Percentiles rank a stretch among this genome's conserved stretches.
These are phyloP conservation scores for Caenorhabditis doughertyi DNA, from an alignment of 2,888 invertebrate genomes.

Conservation along the genomic window DNA sequence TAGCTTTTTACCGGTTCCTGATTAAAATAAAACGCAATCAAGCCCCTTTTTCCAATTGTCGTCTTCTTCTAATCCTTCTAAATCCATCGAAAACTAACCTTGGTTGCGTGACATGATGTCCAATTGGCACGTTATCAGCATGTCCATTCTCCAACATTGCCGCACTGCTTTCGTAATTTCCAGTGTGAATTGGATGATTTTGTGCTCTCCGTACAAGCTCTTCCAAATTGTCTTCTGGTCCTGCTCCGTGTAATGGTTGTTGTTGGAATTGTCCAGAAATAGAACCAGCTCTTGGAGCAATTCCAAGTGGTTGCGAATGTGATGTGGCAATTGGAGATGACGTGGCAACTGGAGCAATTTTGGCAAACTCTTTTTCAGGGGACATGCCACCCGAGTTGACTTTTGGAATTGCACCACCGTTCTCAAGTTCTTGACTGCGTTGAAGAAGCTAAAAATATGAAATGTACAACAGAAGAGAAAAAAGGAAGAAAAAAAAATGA, in stretches of 20 bases:
- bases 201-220: constrained; percentile 66
- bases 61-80: background rate
- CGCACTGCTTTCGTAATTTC: constrained; percentile 61
- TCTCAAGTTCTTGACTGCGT: constrained; percentile 62
- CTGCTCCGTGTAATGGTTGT: constrained; percentile 41
- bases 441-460: constrained; percentile 57
- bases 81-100: constrained; percentile 66
- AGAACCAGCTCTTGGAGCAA: constrained; percentile 52
- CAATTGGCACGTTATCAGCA: constrained; percentile 79
- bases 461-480: background rate
- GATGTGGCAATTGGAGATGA: constrained; percentile 46
- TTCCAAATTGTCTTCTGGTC: constrained; percentile 66
- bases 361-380: constrained; percentile 52
- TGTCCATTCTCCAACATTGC: constrained; percentile 45
- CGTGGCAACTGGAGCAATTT: constrained; percentile 51
- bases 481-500: background rate
- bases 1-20: background rate
- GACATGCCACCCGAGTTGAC: constrained; percentile 56
- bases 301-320: constrained; percentile 36
- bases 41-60: constrained; percentile 19
- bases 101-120: constrained; percentile 78
- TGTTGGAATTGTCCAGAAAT: constrained; percentile 52
- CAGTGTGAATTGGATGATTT: constrained; percentile 67
- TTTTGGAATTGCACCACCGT: constrained; percentile 63
- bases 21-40: constrained; percentile 22